Percentiles rank a stretch among this genome's conserved stretches.
Evolutionary conservation across 2,113 vertebrate genomes (phyloP).

Genomic region (Oenanthe melanoleuca): DNA sequence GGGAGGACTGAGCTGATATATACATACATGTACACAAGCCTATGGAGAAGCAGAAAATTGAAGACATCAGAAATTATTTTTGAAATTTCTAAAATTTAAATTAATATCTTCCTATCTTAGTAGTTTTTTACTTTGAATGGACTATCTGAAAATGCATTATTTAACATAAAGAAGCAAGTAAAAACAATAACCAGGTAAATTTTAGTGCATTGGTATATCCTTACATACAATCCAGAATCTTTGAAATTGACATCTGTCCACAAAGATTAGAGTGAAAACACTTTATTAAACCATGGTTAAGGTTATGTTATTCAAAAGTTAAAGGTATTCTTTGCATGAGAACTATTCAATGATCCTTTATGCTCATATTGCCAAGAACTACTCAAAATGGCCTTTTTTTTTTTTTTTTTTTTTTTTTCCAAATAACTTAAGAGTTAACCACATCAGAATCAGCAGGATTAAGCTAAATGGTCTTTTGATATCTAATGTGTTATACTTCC

Average conservation of each 20-base stretch:
- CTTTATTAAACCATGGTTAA: background rate
- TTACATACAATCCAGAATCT: background rate
- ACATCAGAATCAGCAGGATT: conserved; percentile 57
- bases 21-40: fast-evolving
- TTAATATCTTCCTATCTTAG: background rate
- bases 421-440: conserved; percentile 54
- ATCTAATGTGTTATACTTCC: conserved; percentile 13
- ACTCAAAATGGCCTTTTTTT: background rate
- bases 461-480: conserved; percentile 64
- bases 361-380: conserved; percentile 36
- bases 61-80: background rate
- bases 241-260: background rate
- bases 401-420: background rate
- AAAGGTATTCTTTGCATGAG: conserved; percentile 1
- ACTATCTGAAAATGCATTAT: background rate
- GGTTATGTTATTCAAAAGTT: background rate
- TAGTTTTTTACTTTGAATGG: background rate
- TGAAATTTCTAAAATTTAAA: background rate
- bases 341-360: conserved; percentile 28
- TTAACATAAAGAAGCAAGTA: background rate
- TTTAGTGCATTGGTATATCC: background rate
- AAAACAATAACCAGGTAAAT: background rate
- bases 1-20: background rate
- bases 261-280: background rate
- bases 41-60: background rate